These are phyloP conservation scores for Lithophane socia DNA, from an alignment of 2,888 invertebrate genomes.

Conservation along the genomic window DNA sequence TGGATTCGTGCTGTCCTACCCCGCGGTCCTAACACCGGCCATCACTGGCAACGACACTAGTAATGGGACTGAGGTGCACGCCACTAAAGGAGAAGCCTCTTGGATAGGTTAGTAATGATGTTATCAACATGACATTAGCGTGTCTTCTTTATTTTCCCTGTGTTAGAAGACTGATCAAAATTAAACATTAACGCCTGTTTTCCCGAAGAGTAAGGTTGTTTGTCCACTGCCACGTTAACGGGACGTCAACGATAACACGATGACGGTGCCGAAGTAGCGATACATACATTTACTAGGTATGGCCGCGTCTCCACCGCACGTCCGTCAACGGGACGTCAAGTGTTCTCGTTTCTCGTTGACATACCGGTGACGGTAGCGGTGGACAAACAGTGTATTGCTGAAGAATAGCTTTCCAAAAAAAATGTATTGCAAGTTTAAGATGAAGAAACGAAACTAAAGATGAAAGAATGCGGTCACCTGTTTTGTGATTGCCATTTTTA, in stretches of 20 bases:
- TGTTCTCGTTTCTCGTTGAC: too few relatives aligned
- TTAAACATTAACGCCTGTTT: not conserved
- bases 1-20: constrained; percentile 54
- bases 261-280: too few relatives aligned
- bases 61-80: constrained; percentile 10
- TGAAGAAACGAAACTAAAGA: not conserved
- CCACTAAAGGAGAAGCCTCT: constrained; percentile 37
- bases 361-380: too few relatives aligned
- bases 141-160: not conserved
- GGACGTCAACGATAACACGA: too few relatives aligned
- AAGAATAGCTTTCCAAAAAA: too few relatives aligned
- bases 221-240: too few relatives aligned
- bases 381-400: too few relatives aligned
- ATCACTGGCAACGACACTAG: constrained; percentile 17
- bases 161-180: not conserved
- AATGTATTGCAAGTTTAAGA: not conserved
- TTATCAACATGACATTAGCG: too few relatives aligned
- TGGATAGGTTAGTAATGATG: constrained; percentile 41
- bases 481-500: not conserved
- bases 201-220: not conserved
- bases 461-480: too few relatives aligned
- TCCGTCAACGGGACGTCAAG: too few relatives aligned
- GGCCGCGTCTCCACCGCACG: too few relatives aligned
- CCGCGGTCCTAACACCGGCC: constrained; percentile 39
- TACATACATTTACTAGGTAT: too few relatives aligned